Evolutionary conservation across 2,797 vertebrate species (phyloP).

Genomic region (Selene dorsalis): DNA sequence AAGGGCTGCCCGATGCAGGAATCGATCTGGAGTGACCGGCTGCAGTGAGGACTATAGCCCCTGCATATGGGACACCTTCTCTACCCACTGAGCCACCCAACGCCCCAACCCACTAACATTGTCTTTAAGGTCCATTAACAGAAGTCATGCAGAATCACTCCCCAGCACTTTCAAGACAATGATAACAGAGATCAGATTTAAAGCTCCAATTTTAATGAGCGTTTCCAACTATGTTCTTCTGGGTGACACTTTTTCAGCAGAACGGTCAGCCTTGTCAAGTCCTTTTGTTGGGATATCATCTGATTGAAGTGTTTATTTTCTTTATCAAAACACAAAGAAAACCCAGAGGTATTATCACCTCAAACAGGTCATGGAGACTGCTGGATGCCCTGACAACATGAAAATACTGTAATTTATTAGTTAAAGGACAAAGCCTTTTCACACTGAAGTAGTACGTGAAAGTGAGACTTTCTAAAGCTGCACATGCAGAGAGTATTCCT

Average conservation of each 20-base stretch:
- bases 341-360: conserved; percentile 1
- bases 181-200: background rate
- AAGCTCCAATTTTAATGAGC: conserved; percentile 21
- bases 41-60: too few relatives aligned
- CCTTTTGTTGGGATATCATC: conserved; percentile 4
- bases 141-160: background rate
- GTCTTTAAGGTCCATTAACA: conserved; percentile 5
- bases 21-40: too few relatives aligned
- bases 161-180: conserved; percentile 3
- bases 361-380: background rate
- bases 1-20: too few relatives aligned
- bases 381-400: conserved; percentile 16
- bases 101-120: too few relatives aligned
- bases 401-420: conserved; percentile 5
- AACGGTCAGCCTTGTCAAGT: conserved; percentile 15
- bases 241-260: background rate
- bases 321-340: conserved; percentile 16
- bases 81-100: too few relatives aligned
- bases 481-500: background rate
- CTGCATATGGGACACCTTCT: too few relatives aligned
- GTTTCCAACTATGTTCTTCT: background rate
- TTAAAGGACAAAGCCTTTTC: conserved; percentile 1
- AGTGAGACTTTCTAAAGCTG: conserved; percentile 2
- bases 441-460: background rate
- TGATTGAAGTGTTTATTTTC: conserved; percentile 22